Percentiles rank a stretch among this genome's conserved stretches.
Conservation (phyloP, 1,140 invertebrate genomes). For the Drosophila nigromelanica region DNA sequence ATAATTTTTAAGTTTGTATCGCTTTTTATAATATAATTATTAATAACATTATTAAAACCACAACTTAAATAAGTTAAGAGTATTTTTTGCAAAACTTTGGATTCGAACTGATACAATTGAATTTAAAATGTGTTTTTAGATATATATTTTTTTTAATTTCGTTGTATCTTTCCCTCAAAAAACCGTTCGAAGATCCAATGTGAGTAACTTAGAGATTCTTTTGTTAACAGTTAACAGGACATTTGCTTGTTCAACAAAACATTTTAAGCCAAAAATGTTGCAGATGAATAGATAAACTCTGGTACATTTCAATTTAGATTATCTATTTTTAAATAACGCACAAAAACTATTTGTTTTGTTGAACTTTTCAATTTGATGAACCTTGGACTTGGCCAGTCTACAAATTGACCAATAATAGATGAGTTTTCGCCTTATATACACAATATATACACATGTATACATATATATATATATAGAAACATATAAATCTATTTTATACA, state of each 20-base stretch:
- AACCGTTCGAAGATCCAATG: no score
- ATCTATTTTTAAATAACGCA: slow-evolving; percentile 2
- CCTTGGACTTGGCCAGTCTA: slow-evolving; percentile 27
- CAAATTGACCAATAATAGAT: slow-evolving; percentile 1
- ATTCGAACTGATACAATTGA: no score
- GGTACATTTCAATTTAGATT: neutral
- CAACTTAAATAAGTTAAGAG: no score
- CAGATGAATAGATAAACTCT: slow-evolving; percentile 5
- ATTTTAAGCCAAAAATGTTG: neutral
- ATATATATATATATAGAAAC: neutral
- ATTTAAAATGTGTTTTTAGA: no score
- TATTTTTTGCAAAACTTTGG: no score
- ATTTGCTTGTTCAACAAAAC: neutral
- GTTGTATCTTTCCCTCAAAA: no score
- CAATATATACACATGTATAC: neutral
- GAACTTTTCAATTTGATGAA: slow-evolving; percentile 14
- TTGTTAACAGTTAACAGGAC: neutral
- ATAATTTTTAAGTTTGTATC: no score
- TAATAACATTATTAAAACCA: no score
- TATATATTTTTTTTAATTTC: no score
- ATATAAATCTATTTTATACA: slow-evolving; percentile 5
- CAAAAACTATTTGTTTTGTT: neutral
- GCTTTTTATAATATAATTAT: no score
- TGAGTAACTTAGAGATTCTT: no score
- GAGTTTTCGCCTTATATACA: neutral